A percentile compares a stretch with the other conserved stretches of the same genome.
phyloP scores from a whole-genome alignment of 2,888 invertebrate species.

The Frankliniella fusca region DNA sequence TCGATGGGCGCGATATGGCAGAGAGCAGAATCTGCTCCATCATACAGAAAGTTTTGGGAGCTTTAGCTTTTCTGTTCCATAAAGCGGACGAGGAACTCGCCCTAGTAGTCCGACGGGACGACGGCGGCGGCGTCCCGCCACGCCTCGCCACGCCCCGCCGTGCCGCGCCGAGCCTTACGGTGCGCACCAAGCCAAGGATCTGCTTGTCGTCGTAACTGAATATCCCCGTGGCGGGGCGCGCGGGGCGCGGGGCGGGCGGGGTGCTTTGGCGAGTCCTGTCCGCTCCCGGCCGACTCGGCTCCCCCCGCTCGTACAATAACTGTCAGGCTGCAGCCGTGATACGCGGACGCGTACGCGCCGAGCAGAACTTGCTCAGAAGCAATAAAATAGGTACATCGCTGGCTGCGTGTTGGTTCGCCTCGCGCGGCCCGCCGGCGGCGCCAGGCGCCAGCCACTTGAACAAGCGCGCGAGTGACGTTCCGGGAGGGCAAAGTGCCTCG shows the following conservation, averaged over 20 bases:
- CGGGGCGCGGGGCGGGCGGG: not conserved
- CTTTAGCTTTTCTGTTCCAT: slow-evolving; percentile 8
- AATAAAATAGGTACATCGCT: not conserved
- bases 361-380: not conserved
- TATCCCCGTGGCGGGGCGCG: not conserved
- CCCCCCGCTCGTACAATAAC: not conserved
- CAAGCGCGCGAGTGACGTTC: not conserved
- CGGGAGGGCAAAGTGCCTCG: not conserved
- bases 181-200: not conserved
- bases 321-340: not conserved
- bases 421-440: not conserved
- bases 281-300: not conserved
- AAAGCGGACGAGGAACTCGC: slow-evolving; percentile 1
- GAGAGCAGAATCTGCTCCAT: slow-evolving; percentile 15
- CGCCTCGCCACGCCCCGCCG: not conserved
- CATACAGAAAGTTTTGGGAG: slow-evolving; percentile 22
- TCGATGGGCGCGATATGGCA: not conserved
- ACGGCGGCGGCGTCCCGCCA: not conserved
- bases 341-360: too few relatives aligned
- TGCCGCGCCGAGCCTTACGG: not conserved
- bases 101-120: not conserved
- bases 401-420: not conserved
- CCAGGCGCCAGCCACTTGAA: not conserved
- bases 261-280: not conserved
- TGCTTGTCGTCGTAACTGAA: slow-evolving; percentile 7